Evolutionary conservation across 2,888 invertebrate genomes (phyloP).

Genomic region (Tetragonisca angustula): DNA sequence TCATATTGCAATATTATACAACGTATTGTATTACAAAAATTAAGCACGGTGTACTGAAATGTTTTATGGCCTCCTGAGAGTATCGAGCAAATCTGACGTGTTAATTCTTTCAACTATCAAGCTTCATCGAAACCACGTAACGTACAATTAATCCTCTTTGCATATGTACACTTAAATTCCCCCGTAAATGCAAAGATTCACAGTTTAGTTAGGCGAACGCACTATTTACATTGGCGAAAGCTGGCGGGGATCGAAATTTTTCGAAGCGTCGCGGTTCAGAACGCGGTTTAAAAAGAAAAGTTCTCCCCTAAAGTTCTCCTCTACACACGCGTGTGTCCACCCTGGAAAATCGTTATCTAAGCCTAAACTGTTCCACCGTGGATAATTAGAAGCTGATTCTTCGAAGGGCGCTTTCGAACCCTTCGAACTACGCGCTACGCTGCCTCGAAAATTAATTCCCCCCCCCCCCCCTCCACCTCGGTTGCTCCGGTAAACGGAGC

Average conservation of each 20-base stretch:
- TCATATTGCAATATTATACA: too few relatives aligned
- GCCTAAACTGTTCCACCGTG: constrained; percentile 17
- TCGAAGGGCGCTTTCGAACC: constrained; percentile 33
- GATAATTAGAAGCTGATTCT: constrained; percentile 47
- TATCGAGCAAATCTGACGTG: too few relatives aligned
- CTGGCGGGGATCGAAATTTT: neutral
- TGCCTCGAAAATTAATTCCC: constrained; percentile 47
- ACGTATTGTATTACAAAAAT: too few relatives aligned
- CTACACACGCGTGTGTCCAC: constrained; percentile 6
- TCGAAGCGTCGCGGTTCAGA: neutral
- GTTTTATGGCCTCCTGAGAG: too few relatives aligned
- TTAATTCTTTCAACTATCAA: too few relatives aligned
- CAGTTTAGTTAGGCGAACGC: too few relatives aligned
- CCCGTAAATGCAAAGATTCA: too few relatives aligned
- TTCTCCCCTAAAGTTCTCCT: constrained; percentile 25
- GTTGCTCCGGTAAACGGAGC: constrained; percentile 43
- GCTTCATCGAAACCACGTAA: too few relatives aligned
- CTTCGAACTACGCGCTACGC: neutral
- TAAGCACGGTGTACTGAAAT: too few relatives aligned
- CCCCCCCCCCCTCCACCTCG: constrained; percentile 15
- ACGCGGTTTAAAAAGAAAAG: neutral
- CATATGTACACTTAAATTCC: too few relatives aligned
- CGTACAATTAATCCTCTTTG: too few relatives aligned
- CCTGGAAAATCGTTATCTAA: constrained; percentile 31
- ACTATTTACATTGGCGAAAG: neutral